Base-by-base conservation (phyloP, 2,888 invertebrate genomes). In the Anticlea derivata region DNA sequence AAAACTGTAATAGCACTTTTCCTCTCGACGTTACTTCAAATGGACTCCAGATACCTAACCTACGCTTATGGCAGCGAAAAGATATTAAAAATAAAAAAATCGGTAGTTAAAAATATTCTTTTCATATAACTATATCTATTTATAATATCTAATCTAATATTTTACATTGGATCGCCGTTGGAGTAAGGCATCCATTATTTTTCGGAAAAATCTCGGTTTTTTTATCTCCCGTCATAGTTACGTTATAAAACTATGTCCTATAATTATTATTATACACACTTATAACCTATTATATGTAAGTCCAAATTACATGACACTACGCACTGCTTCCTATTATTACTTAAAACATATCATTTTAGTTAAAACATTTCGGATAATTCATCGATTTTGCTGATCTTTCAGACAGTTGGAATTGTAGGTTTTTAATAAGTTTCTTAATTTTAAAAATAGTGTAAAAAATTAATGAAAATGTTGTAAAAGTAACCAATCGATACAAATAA, bases 31-130 rank as follows among this genome's bases (percentile, higher is more conserved):
- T 47, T 63, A 43, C 40, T 51, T 58, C 8, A 73, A 76, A 72
- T 73, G 77, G 73, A 77, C 80, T 72, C 66, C 70, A 67, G 68
- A 75, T 44, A 58, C 54, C 66, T 65, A 73, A 65, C 61, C 77
- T 80, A 80, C 66, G 76, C 80, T 78, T 83, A 85, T 85, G 86
- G 85, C 86, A 86, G 85, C 83, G 75, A 78, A 71, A 77, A 72
- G 37, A 43, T 24, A 12, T 29, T 30, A 41, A 47, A 73, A 65
- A 66, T 61, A 63, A 61, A 61, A 61, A 61, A 61, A 65, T 65
- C 62, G 52, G 68, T 75, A 72, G 70, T 75, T 85, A 88, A 87
- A 74, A 88, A 89, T 87, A 87, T 89, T 81, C 81, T 83, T 80
- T 75, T 73, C 69, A 79, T 80, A 80, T 72, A 77, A 75, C 68